Evolutionary conservation across 2,113 vertebrate species (phyloP).

Genomic region (Cynoglossus semilaevis): DNA sequence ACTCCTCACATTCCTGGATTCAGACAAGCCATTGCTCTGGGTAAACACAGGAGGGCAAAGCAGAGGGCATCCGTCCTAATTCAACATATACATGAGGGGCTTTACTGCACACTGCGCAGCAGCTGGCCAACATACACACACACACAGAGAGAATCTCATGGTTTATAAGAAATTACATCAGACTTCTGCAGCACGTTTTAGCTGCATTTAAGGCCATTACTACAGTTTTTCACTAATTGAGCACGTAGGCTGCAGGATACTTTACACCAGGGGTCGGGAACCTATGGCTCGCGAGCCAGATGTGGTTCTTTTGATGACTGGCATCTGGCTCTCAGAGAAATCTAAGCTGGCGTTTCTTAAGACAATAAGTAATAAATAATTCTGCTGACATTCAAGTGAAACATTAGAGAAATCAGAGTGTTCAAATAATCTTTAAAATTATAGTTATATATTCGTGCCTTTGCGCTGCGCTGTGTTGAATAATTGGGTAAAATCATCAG

Average conservation of each 20-base stretch:
- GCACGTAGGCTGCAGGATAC: background rate
- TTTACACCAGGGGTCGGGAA: no score
- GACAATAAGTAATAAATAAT: no score
- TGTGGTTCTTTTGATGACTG: no score
- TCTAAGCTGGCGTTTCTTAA: no score
- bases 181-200: constrained; percentile 6
- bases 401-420: no score
- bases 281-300: no score
- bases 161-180: constrained; percentile 14
- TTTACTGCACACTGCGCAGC: constrained; percentile 17
- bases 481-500: no score
- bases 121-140: constrained; percentile 6
- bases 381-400: no score
- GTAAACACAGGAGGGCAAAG: constrained; percentile 46
- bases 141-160: background rate
- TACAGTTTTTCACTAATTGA: background rate
- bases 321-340: no score
- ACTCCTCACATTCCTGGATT: constrained; percentile 66
- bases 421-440: no score
- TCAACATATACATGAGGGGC: constrained; percentile 41
- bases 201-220: background rate
- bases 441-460: no score
- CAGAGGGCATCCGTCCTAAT: constrained; percentile 42
- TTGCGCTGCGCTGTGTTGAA: no score
- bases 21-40: constrained; percentile 60